A percentile compares a stretch with the other conserved stretches of the same genome.
phyloP scores from a whole-genome alignment of 1,140 invertebrate genomes.

The Aphidius gifuensis region DNA sequence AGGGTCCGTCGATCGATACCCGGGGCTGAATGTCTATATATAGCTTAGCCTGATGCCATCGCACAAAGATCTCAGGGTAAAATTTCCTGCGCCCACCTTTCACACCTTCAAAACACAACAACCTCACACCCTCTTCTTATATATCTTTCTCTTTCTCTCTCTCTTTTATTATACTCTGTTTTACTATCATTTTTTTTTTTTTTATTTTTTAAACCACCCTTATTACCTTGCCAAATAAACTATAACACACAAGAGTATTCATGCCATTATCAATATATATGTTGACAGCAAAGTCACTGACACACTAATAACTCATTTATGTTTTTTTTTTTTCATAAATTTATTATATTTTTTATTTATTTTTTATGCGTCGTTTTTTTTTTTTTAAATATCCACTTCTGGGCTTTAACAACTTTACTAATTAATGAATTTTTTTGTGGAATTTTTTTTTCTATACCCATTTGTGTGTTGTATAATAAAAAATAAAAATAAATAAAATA shows the following conservation, averaged over 20 bases:
- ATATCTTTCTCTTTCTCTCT: neutral
- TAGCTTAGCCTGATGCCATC: constrained; percentile 21
- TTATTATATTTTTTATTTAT: too few relatives aligned
- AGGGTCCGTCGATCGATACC: constrained; percentile 29
- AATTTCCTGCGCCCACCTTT: constrained; percentile 1
- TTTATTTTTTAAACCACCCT: neutral
- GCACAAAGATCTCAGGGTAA: constrained; percentile 21
- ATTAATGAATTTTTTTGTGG: too few relatives aligned
- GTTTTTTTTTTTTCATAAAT: too few relatives aligned
- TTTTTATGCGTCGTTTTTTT: too few relatives aligned
- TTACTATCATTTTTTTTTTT: constrained; percentile 1
- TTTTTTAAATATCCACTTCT: too few relatives aligned
- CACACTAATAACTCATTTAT: too few relatives aligned
- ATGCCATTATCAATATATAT: neutral
- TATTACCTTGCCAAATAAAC: neutral
- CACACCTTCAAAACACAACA: neutral
- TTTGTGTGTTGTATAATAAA: too few relatives aligned
- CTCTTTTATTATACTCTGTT: neutral
- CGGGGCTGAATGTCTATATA: constrained; percentile 24
- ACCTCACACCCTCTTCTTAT: neutral
- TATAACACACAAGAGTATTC: neutral
- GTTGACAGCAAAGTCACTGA: too few relatives aligned
- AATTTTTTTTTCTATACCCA: too few relatives aligned
- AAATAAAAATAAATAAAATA: too few relatives aligned
- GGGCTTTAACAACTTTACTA: too few relatives aligned